Evolutionary conservation across 2,888 invertebrate genomes (phyloP).

Genomic region (Sphaerophoria taeniata): DNA sequence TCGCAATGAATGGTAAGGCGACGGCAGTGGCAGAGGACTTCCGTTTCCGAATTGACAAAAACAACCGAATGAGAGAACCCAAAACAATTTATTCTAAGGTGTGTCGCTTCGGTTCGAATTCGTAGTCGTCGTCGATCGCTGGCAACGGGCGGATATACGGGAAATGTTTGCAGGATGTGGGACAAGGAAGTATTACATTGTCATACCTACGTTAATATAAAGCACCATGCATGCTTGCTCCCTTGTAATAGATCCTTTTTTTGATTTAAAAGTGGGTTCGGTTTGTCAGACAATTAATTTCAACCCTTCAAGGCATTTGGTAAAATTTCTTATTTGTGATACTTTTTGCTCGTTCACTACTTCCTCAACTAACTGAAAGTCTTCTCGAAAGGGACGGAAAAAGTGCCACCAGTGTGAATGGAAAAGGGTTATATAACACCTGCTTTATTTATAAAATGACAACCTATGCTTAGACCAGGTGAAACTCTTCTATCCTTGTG

Average conservation of each 20-base stretch:
- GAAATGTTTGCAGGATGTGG: conserved; percentile 5
- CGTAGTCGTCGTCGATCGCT: neutral
- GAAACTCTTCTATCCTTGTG: conserved; percentile 50
- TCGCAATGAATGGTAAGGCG: neutral
- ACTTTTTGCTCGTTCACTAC: too few relatives aligned
- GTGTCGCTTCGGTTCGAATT: too few relatives aligned
- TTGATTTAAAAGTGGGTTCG: conserved; percentile 69
- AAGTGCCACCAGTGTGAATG: neutral
- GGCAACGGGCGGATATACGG: neutral
- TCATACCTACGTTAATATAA: conserved; percentile 22
- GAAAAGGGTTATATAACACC: conserved; percentile 47
- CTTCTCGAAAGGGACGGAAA: neutral
- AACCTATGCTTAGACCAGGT: conserved; percentile 52
- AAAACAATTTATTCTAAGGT: conserved; percentile 60
- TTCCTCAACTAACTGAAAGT: conserved; percentile 30
- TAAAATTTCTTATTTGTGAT: conserved; percentile 32
- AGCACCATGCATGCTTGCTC: conserved; percentile 26
- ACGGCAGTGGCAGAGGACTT: conserved; percentile 7
- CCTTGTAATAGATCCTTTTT: conserved; percentile 63
- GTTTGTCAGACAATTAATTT: conserved; percentile 71
- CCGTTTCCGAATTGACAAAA: conserved; percentile 51
- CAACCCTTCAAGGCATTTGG: conserved; percentile 45
- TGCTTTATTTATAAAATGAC: conserved; percentile 42
- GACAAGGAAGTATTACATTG: neutral
- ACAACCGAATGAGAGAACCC: conserved; percentile 50